phyloP scores from a whole-genome alignment of 2,113 vertebrate species.

The human region DNA sequence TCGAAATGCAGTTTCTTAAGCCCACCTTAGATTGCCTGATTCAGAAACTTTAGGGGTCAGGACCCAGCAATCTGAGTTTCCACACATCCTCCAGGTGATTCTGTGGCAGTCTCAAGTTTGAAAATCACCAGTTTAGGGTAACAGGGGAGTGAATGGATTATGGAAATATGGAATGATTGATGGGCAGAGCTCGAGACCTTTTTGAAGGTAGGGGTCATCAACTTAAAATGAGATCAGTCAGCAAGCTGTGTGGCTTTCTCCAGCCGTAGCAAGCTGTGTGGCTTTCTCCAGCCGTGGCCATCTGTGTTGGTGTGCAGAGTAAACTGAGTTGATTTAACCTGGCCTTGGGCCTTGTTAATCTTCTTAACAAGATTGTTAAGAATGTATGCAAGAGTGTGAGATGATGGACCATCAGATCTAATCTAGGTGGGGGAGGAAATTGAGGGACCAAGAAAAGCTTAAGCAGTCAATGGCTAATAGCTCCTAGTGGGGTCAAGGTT shows the following conservation, averaged over 20 bases:
- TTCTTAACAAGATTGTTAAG: neutral
- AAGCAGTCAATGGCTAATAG: neutral
- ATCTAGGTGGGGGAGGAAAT: neutral
- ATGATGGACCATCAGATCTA: neutral
- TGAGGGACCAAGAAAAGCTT: neutral
- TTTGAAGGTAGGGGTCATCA: neutral
- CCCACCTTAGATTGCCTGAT: neutral
- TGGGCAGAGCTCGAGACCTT: neutral
- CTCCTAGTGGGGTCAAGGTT: neutral
- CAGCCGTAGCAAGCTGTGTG: neutral
- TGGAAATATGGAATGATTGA: neutral
- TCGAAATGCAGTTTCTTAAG: neutral
- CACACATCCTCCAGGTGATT: neutral
- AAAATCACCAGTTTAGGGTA: neutral
- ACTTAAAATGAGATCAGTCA: neutral
- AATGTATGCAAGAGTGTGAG: neutral
- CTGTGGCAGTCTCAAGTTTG: neutral
- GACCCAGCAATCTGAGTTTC: neutral
- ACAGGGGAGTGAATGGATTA: neutral
- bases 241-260: neutral
- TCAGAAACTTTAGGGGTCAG: neutral
- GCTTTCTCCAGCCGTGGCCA: neutral
- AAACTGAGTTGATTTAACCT: neutral
- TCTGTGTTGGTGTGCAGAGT: neutral
- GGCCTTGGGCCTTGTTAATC: neutral